phyloP scores from a whole-genome alignment of 2,888 invertebrate genomes.

The Caenorhabditis zanzibari region DNA sequence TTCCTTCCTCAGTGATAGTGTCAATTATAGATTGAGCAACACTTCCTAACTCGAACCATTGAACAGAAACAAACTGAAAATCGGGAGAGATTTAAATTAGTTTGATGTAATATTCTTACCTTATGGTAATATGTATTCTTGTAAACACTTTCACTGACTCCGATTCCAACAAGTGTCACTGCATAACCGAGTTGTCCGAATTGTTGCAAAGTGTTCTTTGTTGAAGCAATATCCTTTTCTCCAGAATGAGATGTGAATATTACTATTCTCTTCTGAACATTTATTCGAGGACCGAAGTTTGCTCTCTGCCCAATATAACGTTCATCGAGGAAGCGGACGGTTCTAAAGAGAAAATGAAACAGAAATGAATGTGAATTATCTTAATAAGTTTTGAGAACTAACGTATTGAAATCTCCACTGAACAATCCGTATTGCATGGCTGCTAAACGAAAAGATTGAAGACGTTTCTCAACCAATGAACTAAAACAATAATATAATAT shows the following conservation, averaged over 20 bases:
- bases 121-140: conserved; percentile 53
- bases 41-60: conserved; percentile 36
- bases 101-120: conserved; percentile 8
- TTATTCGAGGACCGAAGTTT: conserved; percentile 34
- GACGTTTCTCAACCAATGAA: conserved; percentile 46
- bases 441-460: conserved; percentile 57
- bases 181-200: conserved; percentile 45
- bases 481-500: conserved; percentile 21
- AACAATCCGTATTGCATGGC: conserved; percentile 63
- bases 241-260: conserved; percentile 56
- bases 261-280: conserved; percentile 55
- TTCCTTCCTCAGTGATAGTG: conserved; percentile 56
- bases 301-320: conserved; percentile 49
- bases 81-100: background rate
- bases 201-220: conserved; percentile 32
- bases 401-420: conserved; percentile 61
- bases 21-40: conserved; percentile 45
- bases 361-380: too few species aligned
- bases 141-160: conserved; percentile 47
- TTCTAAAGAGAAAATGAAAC: conserved; percentile 30
- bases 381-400: too few species aligned
- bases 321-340: conserved; percentile 58
- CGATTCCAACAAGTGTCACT: conserved; percentile 62
- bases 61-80: conserved; percentile 45
- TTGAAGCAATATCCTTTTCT: conserved; percentile 40